phyloP scores from a whole-genome alignment of 2,797 vertebrate species.

The Enteromius anoplus region DNA sequence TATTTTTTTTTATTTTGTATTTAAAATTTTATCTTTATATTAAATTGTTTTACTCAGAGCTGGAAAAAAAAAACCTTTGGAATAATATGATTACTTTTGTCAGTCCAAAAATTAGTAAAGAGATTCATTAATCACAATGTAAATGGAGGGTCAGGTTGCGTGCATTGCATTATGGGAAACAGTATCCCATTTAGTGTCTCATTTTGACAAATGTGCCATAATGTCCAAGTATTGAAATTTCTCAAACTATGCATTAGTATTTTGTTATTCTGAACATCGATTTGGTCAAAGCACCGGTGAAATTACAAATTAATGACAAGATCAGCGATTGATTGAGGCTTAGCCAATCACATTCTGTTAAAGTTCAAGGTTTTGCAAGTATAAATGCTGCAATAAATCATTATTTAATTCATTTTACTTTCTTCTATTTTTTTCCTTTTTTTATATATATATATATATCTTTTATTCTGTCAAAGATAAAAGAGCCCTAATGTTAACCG shows the following conservation, averaged over 20 bases:
- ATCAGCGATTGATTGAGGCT: background rate
- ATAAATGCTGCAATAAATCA: background rate
- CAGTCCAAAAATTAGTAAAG: background rate
- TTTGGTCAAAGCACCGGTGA: background rate
- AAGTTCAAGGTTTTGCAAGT: background rate
- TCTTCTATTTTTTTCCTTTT: background rate
- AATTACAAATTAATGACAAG: conserved; percentile 3
- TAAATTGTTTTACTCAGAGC: background rate
- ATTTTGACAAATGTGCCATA: background rate
- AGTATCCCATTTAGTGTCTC: background rate
- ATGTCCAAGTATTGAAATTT: background rate
- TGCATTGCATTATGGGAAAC: background rate
- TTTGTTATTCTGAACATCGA: background rate
- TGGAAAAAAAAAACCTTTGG: background rate
- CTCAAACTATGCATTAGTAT: background rate
- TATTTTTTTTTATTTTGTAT: background rate
- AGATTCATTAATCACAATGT: background rate
- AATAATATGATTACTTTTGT: background rate
- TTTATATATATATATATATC: background rate
- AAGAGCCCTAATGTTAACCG: background rate
- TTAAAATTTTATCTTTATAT: background rate
- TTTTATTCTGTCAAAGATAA: background rate
- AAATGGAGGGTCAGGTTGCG: background rate
- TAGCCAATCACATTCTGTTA: background rate
- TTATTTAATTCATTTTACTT: background rate